phyloP scores from a whole-genome alignment of 2,888 invertebrate species.

The Lottia scabra region DNA sequence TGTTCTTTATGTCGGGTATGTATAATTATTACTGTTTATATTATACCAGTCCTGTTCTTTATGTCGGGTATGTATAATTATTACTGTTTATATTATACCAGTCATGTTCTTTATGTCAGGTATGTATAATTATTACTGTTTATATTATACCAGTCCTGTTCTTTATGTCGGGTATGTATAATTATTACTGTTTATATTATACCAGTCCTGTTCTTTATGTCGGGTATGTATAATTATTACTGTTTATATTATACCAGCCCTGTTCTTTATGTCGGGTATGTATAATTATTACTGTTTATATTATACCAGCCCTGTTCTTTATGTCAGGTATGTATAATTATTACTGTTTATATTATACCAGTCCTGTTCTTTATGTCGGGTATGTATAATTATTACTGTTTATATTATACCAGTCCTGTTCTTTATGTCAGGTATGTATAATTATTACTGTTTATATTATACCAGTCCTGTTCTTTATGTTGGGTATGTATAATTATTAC shows the following conservation, averaged over 20 bases:
- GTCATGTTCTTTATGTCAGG: background rate
- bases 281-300: background rate
- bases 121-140: no score
- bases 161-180: no score
- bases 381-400: no score
- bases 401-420: background rate
- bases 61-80: no score
- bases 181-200: background rate
- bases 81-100: background rate
- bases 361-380: background rate
- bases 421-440: background rate
- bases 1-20: background rate
- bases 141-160: background rate
- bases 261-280: background rate
- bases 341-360: background rate
- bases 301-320: background rate
- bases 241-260: background rate
- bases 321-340: no score
- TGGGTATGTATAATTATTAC: conserved; percentile 15
- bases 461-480: conserved; percentile 23
- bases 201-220: background rate
- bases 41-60: background rate
- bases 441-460: conserved; percentile 27
- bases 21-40: background rate
- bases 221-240: no score